Evolutionary conservation across 2,888 invertebrate species (phyloP), one percentile per base, ranked within the genome.

Genomic region (Frankliniella fusca): DNA sequence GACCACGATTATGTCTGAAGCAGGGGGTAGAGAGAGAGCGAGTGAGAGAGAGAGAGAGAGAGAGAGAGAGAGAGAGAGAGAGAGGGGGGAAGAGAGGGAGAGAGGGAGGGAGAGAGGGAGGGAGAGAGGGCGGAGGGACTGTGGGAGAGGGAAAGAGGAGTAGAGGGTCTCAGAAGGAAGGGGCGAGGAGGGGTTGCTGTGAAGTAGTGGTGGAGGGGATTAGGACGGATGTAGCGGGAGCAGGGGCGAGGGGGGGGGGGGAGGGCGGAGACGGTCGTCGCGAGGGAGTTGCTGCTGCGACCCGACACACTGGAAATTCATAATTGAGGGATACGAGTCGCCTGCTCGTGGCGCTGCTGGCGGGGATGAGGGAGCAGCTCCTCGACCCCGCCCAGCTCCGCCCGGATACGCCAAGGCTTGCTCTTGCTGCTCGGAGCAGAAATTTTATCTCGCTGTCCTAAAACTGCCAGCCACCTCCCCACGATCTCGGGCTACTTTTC

Each of bases 1-100:
- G 70, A 76, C 70, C 70, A 27, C 27, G 70, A 23, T 76, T 76
- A 76, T 76, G 70, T 76, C 70, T 76, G 70, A 27, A 76, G 23
- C 70, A 76, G 70, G 27, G 70, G n/a, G n/a, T n/a, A n/a, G n/a
- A 70, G 70, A 20, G n/a, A 70, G 23, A 23, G 70, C 23, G 11
- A 11, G 70, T 27, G 70, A 27, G n/a, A 27, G 70, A 27, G 27
- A 9, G 27, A 10, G 27, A 9, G 70, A 27, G 23, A 9, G 70
- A 23, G 2, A 11, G 70, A 10, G 70, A 27, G 8, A 27, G 70
- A 27, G 27, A 10, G 27, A 12, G 27, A 27, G 70, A 27, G n/a
- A n/a, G n/a, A n/a, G n/a, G n/a, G n/a, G 54, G 54, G 7, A 3
- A 20, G 54, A 54, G 54, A 12, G 50, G 15, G 10, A 50, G 50